phyloP scores from a whole-genome alignment of 2,797 vertebrate species.

The Rhincodon typus region DNA sequence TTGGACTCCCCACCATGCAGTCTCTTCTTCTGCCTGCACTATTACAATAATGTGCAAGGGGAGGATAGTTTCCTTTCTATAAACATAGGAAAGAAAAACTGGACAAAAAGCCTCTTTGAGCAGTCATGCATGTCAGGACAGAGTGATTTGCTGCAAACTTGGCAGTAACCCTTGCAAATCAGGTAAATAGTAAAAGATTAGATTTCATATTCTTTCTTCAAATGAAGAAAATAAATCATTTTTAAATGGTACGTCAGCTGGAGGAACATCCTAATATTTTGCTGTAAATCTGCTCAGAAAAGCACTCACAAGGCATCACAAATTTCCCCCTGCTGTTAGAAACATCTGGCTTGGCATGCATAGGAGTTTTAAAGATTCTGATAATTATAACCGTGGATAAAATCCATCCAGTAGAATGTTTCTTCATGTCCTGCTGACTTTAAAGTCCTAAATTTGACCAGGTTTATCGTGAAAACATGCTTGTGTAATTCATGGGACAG shows the following conservation, averaged over 20 bases:
- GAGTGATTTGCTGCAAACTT: not conserved
- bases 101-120: not conserved
- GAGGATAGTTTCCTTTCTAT: not conserved
- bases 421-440: not conserved
- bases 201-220: not conserved
- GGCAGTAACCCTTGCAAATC: not conserved
- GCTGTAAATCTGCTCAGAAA: not conserved
- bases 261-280: not conserved
- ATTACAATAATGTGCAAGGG: not conserved
- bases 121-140: not conserved
- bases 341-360: not conserved
- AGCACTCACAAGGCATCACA: not conserved
- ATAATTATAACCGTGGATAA: not conserved
- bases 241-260: not conserved
- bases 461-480: not conserved
- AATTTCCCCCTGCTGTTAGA: not conserved
- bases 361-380: conserved; percentile 1
- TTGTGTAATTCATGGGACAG: not conserved
- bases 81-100: not conserved
- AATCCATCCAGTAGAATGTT: not conserved
- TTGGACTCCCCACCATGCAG: not conserved
- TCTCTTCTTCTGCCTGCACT: not conserved
- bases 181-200: not conserved
- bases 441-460: not conserved
- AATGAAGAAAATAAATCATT: not conserved